These are phyloP conservation scores for Biston betularia DNA, from an alignment of 2,888 invertebrate genomes.

Conservation along the genomic window DNA sequence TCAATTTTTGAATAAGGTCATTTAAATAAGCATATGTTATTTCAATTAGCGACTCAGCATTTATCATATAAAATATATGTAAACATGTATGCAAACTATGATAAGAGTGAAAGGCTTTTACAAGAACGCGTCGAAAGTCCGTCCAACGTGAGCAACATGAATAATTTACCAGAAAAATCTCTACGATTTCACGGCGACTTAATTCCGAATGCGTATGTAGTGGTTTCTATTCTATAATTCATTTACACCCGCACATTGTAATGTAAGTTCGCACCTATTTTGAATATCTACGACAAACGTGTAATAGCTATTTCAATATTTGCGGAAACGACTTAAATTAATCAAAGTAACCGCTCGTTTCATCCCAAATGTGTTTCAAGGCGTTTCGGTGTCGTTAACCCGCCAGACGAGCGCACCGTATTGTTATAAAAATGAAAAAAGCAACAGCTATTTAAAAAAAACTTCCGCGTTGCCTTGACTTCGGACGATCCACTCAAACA, in stretches of 20 bases:
- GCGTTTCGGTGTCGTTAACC: slow-evolving; percentile 59
- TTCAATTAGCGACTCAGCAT: slow-evolving; percentile 20
- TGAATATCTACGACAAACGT: slow-evolving; percentile 48
- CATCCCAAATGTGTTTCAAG: slow-evolving; percentile 50
- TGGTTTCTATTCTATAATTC: slow-evolving; percentile 82
- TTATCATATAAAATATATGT: slow-evolving; percentile 35
- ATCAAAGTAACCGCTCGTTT: slow-evolving; percentile 27
- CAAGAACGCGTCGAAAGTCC: slow-evolving; percentile 81
- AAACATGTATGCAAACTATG: slow-evolving; percentile 61
- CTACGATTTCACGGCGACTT: slow-evolving; percentile 84
- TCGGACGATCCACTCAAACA: slow-evolving; percentile 18
- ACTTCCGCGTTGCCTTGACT: slow-evolving; percentile 36
- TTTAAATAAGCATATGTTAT: neutral
- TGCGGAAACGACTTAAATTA: slow-evolving; percentile 25
- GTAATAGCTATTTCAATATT: slow-evolving; percentile 11
- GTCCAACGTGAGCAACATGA: slow-evolving; percentile 81
- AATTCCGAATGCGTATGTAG: slow-evolving; percentile 78
- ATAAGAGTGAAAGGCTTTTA: slow-evolving; percentile 85
- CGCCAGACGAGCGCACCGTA: slow-evolving; percentile 49
- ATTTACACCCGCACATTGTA: slow-evolving; percentile 72
- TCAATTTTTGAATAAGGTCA: slow-evolving; percentile 21
- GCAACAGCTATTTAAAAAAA: slow-evolving; percentile 37
- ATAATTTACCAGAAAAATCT: slow-evolving; percentile 86
- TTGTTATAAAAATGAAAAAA: slow-evolving; percentile 42
- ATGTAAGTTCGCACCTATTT: slow-evolving; percentile 61